Percentiles rank a stretch among this genome's conserved stretches.
Conservation (phyloP, 2,888 invertebrate species). For the Philereme vetulata region DNA sequence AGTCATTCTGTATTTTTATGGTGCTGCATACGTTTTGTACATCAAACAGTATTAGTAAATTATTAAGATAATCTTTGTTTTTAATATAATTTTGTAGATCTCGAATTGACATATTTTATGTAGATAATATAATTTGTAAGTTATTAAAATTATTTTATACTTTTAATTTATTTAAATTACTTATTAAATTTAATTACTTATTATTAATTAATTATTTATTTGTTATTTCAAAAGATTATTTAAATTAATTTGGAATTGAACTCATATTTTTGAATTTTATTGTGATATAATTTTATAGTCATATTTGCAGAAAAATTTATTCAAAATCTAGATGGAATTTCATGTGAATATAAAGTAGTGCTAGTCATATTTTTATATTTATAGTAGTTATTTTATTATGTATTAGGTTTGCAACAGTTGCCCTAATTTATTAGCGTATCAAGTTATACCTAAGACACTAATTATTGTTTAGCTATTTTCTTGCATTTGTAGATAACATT, state of each 20-base stretch:
- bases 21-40: slow-evolving; percentile 43
- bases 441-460: slow-evolving; percentile 1
- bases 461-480: slow-evolving; percentile 13
- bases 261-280: slow-evolving; percentile 21
- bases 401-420: slow-evolving; percentile 8
- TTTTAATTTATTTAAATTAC: background rate
- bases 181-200: too few relatives aligned
- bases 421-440: background rate
- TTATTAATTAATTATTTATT: too few relatives aligned
- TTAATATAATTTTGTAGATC: slow-evolving; percentile 51
- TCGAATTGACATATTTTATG: slow-evolving; percentile 38
- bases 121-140: slow-evolving; percentile 18
- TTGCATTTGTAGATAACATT: slow-evolving; percentile 63
- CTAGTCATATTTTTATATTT: slow-evolving; percentile 64
- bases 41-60: slow-evolving; percentile 64
- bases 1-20: slow-evolving; percentile 22
- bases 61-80: slow-evolving; percentile 45
- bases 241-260: slow-evolving; percentile 8
- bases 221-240: background rate
- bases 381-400: slow-evolving; percentile 31
- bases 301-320: slow-evolving; percentile 22
- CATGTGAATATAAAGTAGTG: slow-evolving; percentile 52
- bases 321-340: slow-evolving; percentile 47
- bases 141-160: slow-evolving; percentile 12
- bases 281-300: slow-evolving; percentile 37